phyloP scores from a whole-genome alignment of 2,888 invertebrate species.

The Ametastegia equiseti region DNA sequence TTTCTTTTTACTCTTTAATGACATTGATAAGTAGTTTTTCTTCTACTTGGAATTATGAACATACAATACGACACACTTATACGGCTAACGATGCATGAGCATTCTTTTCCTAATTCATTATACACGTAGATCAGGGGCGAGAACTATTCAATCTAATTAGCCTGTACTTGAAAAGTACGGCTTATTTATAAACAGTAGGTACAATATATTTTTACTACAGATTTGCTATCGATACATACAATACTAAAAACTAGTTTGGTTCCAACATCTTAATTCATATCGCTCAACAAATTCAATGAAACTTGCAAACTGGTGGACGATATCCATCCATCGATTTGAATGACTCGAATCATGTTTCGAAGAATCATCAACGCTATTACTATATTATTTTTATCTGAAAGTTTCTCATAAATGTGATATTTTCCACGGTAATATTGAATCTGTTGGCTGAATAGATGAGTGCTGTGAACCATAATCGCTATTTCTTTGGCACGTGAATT shows the following conservation, averaged over 20 bases:
- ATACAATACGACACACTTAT: conserved; percentile 11
- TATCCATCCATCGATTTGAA: neutral
- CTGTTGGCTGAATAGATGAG: conserved; percentile 18
- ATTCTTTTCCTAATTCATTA: conserved; percentile 3
- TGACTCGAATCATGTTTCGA: neutral
- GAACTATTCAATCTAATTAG: conserved; percentile 13
- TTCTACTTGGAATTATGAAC: conserved; percentile 2
- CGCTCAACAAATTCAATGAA: conserved; percentile 27
- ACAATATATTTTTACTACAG: conserved; percentile 24
- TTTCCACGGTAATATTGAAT: neutral
- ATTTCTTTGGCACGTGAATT: conserved; percentile 75
- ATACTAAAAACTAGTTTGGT: conserved; percentile 36
- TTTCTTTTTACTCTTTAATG: neutral
- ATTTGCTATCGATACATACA: conserved; percentile 32
- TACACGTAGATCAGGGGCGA: neutral
- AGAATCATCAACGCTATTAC: too few relatives aligned
- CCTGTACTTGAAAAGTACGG: neutral
- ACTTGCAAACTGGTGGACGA: neutral
- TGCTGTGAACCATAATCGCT: conserved; percentile 43
- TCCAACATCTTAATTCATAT: conserved; percentile 22
- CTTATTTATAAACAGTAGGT: conserved; percentile 26
- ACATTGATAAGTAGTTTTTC: conserved; percentile 5
- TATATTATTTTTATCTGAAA: neutral
- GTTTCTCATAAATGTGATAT: neutral
- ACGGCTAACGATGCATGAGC: conserved; percentile 29